Conservation (phyloP, 2,888 invertebrate species). For the Helicoverpa assulta region DNA sequence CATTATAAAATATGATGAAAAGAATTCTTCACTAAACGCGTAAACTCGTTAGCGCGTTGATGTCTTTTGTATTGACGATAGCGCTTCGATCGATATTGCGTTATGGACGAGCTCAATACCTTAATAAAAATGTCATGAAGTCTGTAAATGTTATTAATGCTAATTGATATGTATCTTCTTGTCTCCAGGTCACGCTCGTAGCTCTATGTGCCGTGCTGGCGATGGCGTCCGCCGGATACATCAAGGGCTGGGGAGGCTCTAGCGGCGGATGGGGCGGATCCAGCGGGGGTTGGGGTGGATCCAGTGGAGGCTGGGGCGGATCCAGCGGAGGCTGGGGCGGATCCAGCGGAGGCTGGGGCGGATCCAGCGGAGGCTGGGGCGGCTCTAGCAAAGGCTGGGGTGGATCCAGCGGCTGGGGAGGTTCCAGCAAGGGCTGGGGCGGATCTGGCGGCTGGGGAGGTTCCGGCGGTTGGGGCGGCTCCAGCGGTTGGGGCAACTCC, state of each 20-base stretch:
- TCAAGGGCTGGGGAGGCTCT: slow-evolving; percentile 50
- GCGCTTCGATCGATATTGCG: background rate
- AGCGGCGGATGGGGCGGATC: slow-evolving; percentile 22
- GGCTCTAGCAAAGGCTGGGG: slow-evolving; percentile 32
- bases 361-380: slow-evolving; percentile 11
- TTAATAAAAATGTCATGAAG: no score
- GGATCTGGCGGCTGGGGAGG: slow-evolving; percentile 24
- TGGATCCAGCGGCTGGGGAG: slow-evolving; percentile 23
- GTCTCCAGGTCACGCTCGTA: slow-evolving; percentile 56
- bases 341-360: slow-evolving; percentile 26
- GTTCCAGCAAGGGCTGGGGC: slow-evolving; percentile 37
- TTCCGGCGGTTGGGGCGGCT: slow-evolving; percentile 23
- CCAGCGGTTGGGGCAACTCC: slow-evolving; percentile 18
- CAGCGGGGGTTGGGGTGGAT: slow-evolving; percentile 56
- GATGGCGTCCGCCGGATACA: slow-evolving; percentile 72
- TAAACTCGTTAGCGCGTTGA: slow-evolving; percentile 26
- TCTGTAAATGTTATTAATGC: background rate
- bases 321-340: slow-evolving; percentile 13
- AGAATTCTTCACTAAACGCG: background rate
- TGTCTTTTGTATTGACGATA: slow-evolving; percentile 35
- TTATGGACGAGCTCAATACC: background rate
- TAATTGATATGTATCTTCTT: background rate
- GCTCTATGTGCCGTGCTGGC: slow-evolving; percentile 68
- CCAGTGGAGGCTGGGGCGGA: slow-evolving; percentile 19
- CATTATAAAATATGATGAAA: background rate